Conservation (phyloP, 2,113 vertebrate species). For the Marmota monax region DNA sequence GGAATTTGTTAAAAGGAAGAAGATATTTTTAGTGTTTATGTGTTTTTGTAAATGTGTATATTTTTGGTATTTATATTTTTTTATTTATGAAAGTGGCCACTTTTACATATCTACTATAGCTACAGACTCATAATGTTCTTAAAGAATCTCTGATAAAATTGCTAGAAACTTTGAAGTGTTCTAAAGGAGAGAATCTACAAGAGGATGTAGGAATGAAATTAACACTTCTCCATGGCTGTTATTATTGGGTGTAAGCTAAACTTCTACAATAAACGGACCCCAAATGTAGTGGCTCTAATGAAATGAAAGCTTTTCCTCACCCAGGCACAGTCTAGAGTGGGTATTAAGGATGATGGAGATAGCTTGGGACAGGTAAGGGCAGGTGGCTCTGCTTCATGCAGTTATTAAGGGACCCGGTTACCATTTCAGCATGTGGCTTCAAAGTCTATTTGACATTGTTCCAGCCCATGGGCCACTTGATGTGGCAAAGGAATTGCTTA, state of each 20-base stretch:
- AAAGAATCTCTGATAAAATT: background rate
- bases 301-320: background rate
- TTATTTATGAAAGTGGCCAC: background rate
- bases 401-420: background rate
- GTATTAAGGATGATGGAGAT: background rate
- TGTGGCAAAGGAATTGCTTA: background rate
- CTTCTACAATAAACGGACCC: background rate
- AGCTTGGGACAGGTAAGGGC: background rate
- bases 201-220: background rate
- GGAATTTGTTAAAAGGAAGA: background rate
- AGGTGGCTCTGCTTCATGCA: background rate
- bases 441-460: background rate
- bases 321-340: background rate
- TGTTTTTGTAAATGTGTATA: background rate
- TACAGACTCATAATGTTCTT: background rate
- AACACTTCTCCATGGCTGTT: background rate
- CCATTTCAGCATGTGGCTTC: background rate
- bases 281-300: background rate
- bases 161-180: background rate
- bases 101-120: background rate
- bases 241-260: background rate
- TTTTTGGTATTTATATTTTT: background rate
- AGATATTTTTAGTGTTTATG: background rate
- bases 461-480: background rate
- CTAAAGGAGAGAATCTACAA: background rate